Base-by-base conservation (phyloP, 2,888 invertebrate genomes). In the Lasioglossum marginatum region DNA sequence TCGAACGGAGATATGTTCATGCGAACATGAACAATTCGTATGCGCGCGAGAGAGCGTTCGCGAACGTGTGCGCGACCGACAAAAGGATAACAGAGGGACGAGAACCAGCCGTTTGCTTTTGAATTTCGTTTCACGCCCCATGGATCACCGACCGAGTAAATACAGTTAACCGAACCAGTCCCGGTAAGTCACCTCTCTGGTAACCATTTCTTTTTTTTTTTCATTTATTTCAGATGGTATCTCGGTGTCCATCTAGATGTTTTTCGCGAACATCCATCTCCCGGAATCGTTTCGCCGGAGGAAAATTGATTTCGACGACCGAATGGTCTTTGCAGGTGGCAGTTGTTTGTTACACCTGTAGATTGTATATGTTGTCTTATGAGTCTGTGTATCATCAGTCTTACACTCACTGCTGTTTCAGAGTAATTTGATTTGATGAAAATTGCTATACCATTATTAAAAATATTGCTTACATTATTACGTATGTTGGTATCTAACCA, bases 91-190 rank as follows among this genome's bases (percentile, higher is more conserved):
- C 40, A 68, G 63, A 68, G 63, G 37, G 23, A 16, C 70, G 52
- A 34, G 66, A 52, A 52, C 52, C n/a, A 52, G 52, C 52, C n/a
- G 52, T 57, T 66, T 75, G 79, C 73, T 75, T 84, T 82, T 76
- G 76, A 84, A 87, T 86, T 82, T 82, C 75, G 79, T 86, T 87
- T 82, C 82, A 83, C 77, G 85, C 80, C 77, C 63, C 77, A 79
- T 71, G 73, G 81, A 76, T 83, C 72, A 70, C 68, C 75, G 60
- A 48, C 74, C 23, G 76, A 74, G 74, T 63, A 27, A 43, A 43
- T 52, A 52, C 63, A 31, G 63, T 63, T 16, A 63, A 63, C 63
- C 16, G 31, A 16, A 19, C 31, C 34, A 34, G 10, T 31, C 34
- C 10, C 19, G 34, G 34, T 66, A 66, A 66, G 66, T 34, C 34